These are phyloP conservation scores for Stenotaenia linearis DNA, from an alignment of 2,888 invertebrate species.

Conservation along the genomic window DNA sequence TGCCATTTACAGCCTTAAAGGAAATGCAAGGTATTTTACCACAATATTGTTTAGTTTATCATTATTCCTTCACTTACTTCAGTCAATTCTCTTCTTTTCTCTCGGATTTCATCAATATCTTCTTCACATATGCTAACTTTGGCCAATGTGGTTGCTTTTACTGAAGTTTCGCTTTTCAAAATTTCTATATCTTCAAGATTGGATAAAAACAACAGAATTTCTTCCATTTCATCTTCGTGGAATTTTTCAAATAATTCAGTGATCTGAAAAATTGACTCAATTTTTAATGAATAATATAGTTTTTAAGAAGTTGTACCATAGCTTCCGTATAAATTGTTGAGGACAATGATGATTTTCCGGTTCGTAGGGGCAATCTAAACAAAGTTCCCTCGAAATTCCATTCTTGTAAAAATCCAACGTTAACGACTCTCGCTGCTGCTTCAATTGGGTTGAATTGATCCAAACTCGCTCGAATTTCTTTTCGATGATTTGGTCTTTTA, in stretches of 20 bases:
- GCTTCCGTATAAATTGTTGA: neutral
- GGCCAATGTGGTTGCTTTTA: too few species aligned
- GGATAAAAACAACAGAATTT: too few species aligned
- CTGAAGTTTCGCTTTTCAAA: too few species aligned
- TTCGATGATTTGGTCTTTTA: neutral
- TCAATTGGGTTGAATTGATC: neutral
- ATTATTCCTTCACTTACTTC: too few species aligned
- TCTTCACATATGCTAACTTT: too few species aligned
- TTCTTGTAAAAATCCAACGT: neutral
- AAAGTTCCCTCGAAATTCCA: neutral
- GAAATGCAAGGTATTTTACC: too few species aligned
- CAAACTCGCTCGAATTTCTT: neutral
- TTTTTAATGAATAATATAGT: neutral
- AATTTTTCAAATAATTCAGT: neutral
- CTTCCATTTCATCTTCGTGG: too few species aligned
- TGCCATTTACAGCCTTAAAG: too few species aligned
- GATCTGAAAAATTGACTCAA: neutral
- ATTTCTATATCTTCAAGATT: too few species aligned
- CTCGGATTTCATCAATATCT: too few species aligned
- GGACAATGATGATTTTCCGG: neutral
- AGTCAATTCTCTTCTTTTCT: too few species aligned
- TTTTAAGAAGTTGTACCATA: neutral
- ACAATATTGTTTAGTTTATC: too few species aligned
- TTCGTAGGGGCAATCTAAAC: neutral
- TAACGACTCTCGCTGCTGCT: neutral